Evolutionary conservation across 1,140 invertebrate genomes (phyloP).

Genomic region (Himalopsyche phryganea): DNA sequence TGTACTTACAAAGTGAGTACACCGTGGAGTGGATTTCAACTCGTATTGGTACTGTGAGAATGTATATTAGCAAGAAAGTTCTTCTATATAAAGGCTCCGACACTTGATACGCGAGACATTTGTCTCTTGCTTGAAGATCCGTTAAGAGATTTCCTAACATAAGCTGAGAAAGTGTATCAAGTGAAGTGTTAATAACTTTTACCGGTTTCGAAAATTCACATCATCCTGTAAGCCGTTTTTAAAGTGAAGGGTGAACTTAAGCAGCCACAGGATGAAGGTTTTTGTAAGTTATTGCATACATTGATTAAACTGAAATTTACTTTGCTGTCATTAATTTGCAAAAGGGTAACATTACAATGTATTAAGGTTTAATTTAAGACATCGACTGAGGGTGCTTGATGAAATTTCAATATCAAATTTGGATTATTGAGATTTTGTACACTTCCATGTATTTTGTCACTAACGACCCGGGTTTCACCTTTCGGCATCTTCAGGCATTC

Average conservation of each 20-base stretch:
- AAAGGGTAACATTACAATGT: no score
- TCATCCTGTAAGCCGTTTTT: not conserved
- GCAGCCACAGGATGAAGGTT: not conserved
- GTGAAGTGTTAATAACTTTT: not conserved
- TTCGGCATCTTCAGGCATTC: no score
- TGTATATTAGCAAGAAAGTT: constrained; percentile 17
- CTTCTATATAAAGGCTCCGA: constrained; percentile 18
- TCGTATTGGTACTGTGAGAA: not conserved
- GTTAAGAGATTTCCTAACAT: constrained; percentile 2
- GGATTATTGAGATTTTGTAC: no score
- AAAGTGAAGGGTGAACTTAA: not conserved
- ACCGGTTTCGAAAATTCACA: not conserved
- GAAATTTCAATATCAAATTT: no score
- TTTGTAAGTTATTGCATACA: constrained; percentile 4
- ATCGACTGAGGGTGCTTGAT: no score
- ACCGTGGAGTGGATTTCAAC: not conserved
- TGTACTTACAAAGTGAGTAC: not conserved
- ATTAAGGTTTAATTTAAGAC: no score
- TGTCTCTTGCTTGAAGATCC: constrained; percentile 3
- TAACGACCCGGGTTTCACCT: no score
- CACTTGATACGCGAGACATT: constrained; percentile 19
- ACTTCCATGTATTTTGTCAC: no score
- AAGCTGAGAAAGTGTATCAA: no score
- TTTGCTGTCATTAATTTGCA: no score
- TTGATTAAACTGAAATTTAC: not conserved